Conservation (phyloP, 2,113 vertebrate genomes). For the Corythornis madagascariensis region DNA sequence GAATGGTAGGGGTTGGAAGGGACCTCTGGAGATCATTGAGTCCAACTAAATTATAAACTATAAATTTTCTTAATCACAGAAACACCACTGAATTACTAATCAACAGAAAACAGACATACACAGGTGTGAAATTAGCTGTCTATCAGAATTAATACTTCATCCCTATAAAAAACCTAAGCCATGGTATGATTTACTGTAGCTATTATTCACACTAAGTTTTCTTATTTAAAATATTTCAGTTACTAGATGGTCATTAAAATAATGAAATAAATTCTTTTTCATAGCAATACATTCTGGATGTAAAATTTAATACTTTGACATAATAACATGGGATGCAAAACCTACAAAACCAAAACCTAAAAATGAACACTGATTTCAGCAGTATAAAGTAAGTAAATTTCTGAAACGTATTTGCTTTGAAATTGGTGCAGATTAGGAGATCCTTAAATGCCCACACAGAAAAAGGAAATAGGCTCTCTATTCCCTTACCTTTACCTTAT, state of each 20-base stretch:
- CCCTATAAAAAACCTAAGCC: neutral
- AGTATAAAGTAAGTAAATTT: neutral
- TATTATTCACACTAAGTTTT: neutral
- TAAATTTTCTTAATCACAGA: neutral
- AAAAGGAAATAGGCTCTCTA: neutral
- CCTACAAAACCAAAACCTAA: neutral
- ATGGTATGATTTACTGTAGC: neutral
- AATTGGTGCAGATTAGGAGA: neutral
- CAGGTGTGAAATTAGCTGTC: neutral
- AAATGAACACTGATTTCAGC: neutral
- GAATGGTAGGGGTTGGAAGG: too few relatives aligned
- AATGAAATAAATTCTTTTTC: neutral
- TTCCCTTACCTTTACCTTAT: neutral
- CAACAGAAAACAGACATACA: neutral
- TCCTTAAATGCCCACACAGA: neutral
- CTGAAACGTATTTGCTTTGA: neutral
- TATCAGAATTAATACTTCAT: neutral
- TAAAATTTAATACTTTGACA: neutral
- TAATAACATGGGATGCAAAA: neutral
- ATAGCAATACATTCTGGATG: neutral
- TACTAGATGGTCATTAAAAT: neutral
- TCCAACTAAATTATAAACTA: too few relatives aligned
- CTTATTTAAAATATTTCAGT: neutral
- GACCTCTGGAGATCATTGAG: too few relatives aligned
- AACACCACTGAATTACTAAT: neutral